Evolutionary conservation across 2,888 invertebrate species (phyloP).

Genomic region (Leptopilina myrica): DNA sequence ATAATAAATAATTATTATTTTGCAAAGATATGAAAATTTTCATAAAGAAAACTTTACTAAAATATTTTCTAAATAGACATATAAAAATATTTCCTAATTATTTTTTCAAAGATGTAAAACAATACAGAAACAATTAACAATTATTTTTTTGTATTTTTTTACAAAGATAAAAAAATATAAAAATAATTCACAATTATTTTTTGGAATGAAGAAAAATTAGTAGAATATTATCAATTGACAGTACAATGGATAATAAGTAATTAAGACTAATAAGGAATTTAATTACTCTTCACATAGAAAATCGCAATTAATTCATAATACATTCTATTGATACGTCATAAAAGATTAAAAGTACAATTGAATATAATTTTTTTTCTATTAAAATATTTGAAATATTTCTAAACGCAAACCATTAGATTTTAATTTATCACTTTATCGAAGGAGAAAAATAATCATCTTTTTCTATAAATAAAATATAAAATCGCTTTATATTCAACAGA

Average conservation of each 20-base stretch:
- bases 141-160: too few species aligned
- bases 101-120: too few species aligned
- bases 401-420: background rate
- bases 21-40: too few species aligned
- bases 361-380: background rate
- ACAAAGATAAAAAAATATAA: background rate
- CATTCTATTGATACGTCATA: background rate
- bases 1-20: too few species aligned
- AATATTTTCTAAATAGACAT: too few species aligned
- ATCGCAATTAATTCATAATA: constrained; percentile 2
- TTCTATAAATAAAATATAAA: background rate
- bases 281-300: background rate
- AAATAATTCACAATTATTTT: too few species aligned
- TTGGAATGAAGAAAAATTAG: background rate
- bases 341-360: background rate
- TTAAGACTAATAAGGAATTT: background rate
- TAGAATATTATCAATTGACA: background rate
- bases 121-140: too few species aligned
- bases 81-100: too few species aligned
- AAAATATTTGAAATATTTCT: too few species aligned
- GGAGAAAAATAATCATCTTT: background rate
- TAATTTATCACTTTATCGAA: background rate
- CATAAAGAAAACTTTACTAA: too few species aligned
- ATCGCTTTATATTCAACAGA: background rate
- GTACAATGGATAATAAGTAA: background rate